Evolutionary conservation across 2,113 vertebrate genomes (phyloP).

Genomic region (Furnarius figulus): DNA sequence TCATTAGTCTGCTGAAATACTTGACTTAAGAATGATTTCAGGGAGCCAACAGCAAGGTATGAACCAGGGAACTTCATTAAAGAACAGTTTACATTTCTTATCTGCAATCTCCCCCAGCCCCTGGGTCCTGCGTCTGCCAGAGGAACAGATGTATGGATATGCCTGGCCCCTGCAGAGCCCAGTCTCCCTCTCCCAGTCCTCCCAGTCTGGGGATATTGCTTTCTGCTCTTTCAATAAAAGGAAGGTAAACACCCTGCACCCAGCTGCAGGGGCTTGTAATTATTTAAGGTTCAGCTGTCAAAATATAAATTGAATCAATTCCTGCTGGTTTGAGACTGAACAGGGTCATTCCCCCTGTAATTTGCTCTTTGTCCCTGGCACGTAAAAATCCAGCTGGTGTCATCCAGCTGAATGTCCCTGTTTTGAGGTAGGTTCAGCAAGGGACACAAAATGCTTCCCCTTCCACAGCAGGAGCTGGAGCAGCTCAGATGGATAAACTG

Average conservation of each 20-base stretch:
- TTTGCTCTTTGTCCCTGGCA: background rate
- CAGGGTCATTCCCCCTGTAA: background rate
- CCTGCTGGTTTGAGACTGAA: background rate
- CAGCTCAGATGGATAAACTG: background rate
- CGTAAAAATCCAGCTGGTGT: background rate
- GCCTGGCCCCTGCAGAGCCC: background rate
- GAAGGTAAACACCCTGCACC: background rate
- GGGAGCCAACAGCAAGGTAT: background rate
- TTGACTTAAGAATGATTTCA: background rate
- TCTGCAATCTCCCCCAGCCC: background rate
- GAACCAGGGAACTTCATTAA: background rate
- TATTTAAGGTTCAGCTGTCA: background rate
- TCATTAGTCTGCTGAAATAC: background rate
- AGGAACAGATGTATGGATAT: background rate
- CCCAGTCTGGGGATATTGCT: background rate
- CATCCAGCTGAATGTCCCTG: background rate
- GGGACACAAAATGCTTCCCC: background rate
- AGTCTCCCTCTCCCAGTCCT: background rate
- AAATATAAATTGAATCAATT: background rate
- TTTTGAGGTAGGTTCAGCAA: background rate
- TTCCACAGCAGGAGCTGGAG: accelerated
- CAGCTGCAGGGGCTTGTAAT: background rate
- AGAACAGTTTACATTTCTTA: background rate
- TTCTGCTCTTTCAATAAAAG: background rate
- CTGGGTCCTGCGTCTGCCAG: background rate